Percentiles rank a stretch among this genome's conserved stretches.
These are phyloP conservation scores for Steatocranus sp. DNA, from an alignment of 2,797 vertebrate genomes.

Conservation along the genomic window DNA sequence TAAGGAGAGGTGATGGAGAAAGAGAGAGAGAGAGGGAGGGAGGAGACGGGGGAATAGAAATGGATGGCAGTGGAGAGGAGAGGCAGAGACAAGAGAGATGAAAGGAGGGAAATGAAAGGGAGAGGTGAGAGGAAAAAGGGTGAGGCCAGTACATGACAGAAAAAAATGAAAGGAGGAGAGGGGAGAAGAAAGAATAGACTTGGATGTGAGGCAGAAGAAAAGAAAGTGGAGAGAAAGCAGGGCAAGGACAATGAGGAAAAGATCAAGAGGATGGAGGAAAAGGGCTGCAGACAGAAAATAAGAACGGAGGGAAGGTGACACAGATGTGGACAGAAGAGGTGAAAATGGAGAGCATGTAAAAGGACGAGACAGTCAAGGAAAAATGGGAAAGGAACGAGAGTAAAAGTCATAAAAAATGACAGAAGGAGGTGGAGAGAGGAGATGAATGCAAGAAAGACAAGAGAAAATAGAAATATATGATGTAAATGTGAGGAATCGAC, in stretches of 20 bases:
- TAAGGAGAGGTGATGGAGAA: not conserved
- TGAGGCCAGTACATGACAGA: not conserved
- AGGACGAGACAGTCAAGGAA: not conserved
- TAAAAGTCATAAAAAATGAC: not conserved
- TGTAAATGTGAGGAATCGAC: not conserved
- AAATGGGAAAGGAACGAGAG: not conserved
- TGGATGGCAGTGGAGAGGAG: not conserved
- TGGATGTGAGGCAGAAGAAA: not conserved
- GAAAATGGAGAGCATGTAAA: not conserved
- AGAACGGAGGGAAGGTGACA: not conserved
- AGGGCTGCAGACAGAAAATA: not conserved
- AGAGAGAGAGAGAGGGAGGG: not conserved
- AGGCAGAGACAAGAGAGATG: constrained; percentile 1
- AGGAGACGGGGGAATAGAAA: not conserved
- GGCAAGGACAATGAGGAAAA: constrained; percentile 4
- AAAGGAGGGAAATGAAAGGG: constrained; percentile 24
- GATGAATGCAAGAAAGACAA: not conserved
- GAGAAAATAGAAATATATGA: not conserved
- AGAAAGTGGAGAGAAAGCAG: not conserved
- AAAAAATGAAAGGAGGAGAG: not conserved
- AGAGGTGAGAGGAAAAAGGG: constrained; percentile 21
- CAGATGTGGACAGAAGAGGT: not conserved
- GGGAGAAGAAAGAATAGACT: constrained; percentile 6
- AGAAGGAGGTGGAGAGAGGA: not conserved
- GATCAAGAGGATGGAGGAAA: not conserved